These are phyloP conservation scores for Agrypnus murinus DNA, from an alignment of 2,888 invertebrate species.

Conservation along the genomic window DNA sequence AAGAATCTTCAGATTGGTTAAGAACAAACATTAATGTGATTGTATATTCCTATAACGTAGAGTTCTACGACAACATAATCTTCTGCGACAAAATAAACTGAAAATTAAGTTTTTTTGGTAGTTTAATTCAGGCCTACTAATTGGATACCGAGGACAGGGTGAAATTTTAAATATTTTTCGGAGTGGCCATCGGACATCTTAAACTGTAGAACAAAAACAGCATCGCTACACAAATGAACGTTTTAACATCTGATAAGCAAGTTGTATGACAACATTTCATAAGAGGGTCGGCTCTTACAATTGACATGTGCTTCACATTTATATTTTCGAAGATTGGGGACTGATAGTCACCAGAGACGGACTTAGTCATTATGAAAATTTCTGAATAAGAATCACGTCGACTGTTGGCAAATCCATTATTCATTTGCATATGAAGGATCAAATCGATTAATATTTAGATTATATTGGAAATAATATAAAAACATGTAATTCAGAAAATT, in stretches of 20 bases:
- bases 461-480: no score
- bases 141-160: conserved; percentile 9
- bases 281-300: conserved; percentile 66
- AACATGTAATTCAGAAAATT: no score
- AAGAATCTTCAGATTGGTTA: no score
- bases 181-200: conserved; percentile 34
- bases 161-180: conserved; percentile 35
- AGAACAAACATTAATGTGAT: no score
- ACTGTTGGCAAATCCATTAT: no score
- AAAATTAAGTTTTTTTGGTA: no score
- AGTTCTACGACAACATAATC: no score
- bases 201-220: conserved; percentile 47
- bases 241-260: conserved; percentile 67
- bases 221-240: conserved; percentile 55
- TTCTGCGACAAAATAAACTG: no score
- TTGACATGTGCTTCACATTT: conserved; percentile 67
- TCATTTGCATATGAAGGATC: no score
- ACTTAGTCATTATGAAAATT: conserved; percentile 7
- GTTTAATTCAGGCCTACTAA: neutral
- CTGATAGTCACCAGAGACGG: conserved; percentile 62
- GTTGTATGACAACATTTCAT: conserved; percentile 70
- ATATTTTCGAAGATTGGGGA: conserved; percentile 60
- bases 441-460: no score
- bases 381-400: no score
- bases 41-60: no score